Evolutionary conservation across 1,140 invertebrate species (phyloP).

Genomic region (Pemphigus obesinymphae): DNA sequence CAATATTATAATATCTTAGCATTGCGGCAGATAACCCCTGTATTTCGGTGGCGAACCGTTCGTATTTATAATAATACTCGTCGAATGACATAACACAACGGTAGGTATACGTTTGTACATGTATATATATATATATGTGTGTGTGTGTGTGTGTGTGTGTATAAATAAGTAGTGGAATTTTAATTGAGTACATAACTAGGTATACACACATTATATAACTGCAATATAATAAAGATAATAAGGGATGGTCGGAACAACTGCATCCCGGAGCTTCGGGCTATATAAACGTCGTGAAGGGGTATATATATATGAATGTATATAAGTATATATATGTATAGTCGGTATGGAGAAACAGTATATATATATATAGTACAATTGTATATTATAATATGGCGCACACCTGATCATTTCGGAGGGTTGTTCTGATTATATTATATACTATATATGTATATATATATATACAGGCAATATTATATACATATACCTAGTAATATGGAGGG

Average conservation of each 20-base stretch:
- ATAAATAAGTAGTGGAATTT: constrained; percentile 6
- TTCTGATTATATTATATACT: background rate
- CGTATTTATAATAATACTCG: background rate
- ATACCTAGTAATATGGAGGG: background rate
- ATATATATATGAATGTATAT: background rate
- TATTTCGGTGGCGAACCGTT: background rate
- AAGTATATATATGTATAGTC: too few relatives aligned
- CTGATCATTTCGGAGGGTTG: background rate
- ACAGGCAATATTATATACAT: background rate
- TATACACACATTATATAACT: background rate
- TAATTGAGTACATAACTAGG: background rate
- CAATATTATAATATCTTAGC: too few relatives aligned
- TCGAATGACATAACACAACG: background rate
- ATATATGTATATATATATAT: background rate
- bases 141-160: too few relatives aligned
- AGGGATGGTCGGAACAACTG: constrained; percentile 25
- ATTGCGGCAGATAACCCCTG: background rate
- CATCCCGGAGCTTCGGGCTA: background rate
- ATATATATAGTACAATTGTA: too few relatives aligned
- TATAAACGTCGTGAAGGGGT: background rate
- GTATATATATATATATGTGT: too few relatives aligned
- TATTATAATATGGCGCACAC: too few relatives aligned
- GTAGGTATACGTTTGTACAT: background rate
- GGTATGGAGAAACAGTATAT: too few relatives aligned
- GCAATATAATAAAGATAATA: constrained; percentile 28